These are phyloP conservation scores for Plagodis pulveraria DNA, from an alignment of 2,888 invertebrate genomes.

Conservation along the genomic window DNA sequence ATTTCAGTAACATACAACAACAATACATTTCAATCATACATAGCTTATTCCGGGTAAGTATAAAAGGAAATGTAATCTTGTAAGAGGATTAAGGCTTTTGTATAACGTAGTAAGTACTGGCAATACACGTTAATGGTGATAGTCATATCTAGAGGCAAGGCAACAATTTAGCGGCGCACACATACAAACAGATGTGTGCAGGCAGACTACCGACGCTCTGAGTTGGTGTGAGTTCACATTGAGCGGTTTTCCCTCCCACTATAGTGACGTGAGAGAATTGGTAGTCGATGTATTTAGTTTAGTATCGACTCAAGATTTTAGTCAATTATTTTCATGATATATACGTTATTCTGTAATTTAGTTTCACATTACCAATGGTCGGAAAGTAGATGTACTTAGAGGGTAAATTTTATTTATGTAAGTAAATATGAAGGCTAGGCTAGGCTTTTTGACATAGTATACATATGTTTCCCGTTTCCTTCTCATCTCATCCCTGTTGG, in stretches of 20 bases:
- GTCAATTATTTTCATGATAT: conserved; percentile 5
- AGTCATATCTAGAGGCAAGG: conserved; percentile 13
- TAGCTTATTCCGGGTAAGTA: too few relatives aligned
- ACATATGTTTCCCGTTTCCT: too few relatives aligned
- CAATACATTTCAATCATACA: background rate
- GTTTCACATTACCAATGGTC: too few relatives aligned
- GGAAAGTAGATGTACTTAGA: too few relatives aligned
- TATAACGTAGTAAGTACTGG: conserved; percentile 4
- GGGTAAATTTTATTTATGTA: too few relatives aligned
- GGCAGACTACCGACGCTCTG: background rate
- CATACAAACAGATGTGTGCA: conserved; percentile 4
- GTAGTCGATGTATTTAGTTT: conserved; percentile 2
- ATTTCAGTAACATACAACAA: too few relatives aligned
- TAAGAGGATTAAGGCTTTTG: conserved; percentile 22
- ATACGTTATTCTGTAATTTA: background rate
- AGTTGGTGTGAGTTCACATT: conserved; percentile 16
- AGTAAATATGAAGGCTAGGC: too few relatives aligned
- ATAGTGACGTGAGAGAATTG: conserved; percentile 7
- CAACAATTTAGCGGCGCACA: conserved; percentile 17
- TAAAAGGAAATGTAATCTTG: conserved; percentile 10
- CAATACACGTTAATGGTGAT: conserved; percentile 16
- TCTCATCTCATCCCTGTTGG: too few relatives aligned
- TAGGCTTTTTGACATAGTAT: too few relatives aligned
- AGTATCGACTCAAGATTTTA: conserved; percentile 8
- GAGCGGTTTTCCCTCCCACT: conserved; percentile 6